Evolutionary conservation across 2,797 vertebrate genomes (phyloP), one percentile per base, ranked within the genome.

Genomic region (Neosilurus mollespiculum): DNA sequence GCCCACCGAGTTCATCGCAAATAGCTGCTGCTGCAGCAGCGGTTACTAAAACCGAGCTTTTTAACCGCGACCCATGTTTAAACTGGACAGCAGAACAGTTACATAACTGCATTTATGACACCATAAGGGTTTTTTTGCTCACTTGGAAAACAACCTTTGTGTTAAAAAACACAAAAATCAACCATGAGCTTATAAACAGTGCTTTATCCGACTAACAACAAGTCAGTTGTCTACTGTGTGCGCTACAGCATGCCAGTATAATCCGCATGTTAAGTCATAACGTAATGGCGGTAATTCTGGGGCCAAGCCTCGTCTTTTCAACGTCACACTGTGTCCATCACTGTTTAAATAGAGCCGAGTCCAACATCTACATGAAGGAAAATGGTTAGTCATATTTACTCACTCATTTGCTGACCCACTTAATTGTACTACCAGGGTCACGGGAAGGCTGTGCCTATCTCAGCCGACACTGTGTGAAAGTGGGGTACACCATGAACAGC

Each of bases 11-110:
- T 59, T 59, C 69, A 59, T 5, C 34, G 10, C 67, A 71, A 71
- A 81, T 59, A 61, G 61, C 61, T 78, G 77, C 77, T 65, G 77
- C 77, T 78, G 61, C 77, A 51, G 77, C 77, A 78, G 77, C 43
- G 61, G 59, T 78, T 65, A 26, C 37, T 78, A 51, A 78, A 78
- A 65, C 61, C 43, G 43, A 78, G 24, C 61, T 65, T 78, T 78
- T 78, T 51, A 65, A 53, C 61, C 26, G 16, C n/a, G 61, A 78
- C 77, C 61, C n/a, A 43, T 61, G 61, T 64, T 65, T 30, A 64
- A 64, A 43, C 34, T 5, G 61, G 62, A 64, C 59, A 16, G 76
- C 12, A 24, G 76, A 78, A 49, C 22, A 4, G 15, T 78, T 78
- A 78, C 77, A 22, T 78, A 78, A 78, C 77, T 30, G 61, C n/a